A percentile compares a stretch with the other conserved stretches of the same genome.
These are phyloP conservation scores for Yoshiicerus persimilis DNA, from an alignment of 1,140 invertebrate species.

Conservation along the genomic window DNA sequence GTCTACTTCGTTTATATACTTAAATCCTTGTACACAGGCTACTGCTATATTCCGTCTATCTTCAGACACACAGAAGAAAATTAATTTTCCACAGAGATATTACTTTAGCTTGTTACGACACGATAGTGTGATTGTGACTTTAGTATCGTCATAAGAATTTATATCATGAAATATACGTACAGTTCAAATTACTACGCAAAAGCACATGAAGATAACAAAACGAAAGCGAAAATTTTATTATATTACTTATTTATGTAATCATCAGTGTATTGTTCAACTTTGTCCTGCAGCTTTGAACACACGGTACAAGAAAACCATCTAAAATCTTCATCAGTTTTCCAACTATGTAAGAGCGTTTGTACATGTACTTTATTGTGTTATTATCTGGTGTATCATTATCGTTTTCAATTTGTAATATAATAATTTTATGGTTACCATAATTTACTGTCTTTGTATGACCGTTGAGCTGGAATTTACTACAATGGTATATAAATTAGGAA, in stretches of 20 bases:
- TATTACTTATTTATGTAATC: background rate
- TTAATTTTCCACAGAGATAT: background rate
- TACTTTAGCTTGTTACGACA: background rate
- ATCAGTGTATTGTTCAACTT: background rate
- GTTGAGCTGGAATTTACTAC: too few relatives aligned
- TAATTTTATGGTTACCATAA: too few relatives aligned
- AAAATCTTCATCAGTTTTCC: too few relatives aligned
- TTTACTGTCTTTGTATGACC: too few relatives aligned
- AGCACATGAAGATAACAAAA: background rate
- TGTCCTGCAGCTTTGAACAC: background rate
- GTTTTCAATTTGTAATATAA: too few relatives aligned
- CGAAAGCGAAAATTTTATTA: background rate
- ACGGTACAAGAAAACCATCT: too few relatives aligned
- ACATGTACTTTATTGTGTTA: too few relatives aligned
- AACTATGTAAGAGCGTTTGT: too few relatives aligned
- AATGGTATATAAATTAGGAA: too few relatives aligned
- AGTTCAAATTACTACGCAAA: background rate
- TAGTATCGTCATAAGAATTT: background rate
- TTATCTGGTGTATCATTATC: too few relatives aligned
- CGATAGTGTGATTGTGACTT: background rate
- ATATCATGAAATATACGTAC: background rate
- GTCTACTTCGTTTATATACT: background rate
- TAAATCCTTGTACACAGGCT: background rate
- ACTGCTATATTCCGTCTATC: background rate
- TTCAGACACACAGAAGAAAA: background rate